These are phyloP conservation scores for Mus minutoides DNA, from an alignment of 2,797 vertebrate species.

Conservation along the genomic window DNA sequence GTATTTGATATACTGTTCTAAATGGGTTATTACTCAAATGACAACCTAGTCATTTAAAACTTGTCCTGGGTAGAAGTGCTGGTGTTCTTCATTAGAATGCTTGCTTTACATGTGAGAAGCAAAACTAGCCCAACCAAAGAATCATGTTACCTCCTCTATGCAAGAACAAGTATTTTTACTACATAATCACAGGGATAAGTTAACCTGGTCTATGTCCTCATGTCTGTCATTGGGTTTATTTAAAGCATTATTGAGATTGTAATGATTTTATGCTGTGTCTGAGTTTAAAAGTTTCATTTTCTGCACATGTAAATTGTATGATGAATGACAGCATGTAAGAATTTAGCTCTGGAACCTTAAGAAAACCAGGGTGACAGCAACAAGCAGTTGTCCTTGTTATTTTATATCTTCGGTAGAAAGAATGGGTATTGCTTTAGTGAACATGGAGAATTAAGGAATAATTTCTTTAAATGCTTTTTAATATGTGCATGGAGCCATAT, in stretches of 20 bases:
- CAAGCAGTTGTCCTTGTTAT: background rate
- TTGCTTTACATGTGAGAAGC: background rate
- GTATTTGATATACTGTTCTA: background rate
- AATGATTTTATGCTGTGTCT: background rate
- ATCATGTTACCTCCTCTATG: background rate
- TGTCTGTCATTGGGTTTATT: background rate
- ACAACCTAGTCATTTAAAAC: background rate
- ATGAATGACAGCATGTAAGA: background rate
- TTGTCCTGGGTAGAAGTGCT: background rate
- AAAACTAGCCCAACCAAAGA: background rate
- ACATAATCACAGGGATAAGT: background rate
- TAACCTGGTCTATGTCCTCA: background rate
- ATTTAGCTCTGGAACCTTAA: background rate
- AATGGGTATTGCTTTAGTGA: background rate
- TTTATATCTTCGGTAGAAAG: background rate
- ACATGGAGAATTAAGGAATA: background rate
- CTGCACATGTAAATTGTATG: background rate
- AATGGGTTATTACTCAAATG: background rate
- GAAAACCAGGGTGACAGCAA: background rate
- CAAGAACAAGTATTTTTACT: background rate
- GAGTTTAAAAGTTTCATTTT: background rate
- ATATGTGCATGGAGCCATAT: background rate
- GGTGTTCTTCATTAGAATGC: background rate
- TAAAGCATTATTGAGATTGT: background rate
- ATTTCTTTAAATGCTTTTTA: background rate